Evolutionary conservation across 2,888 invertebrate species (phyloP), one percentile per base, ranked within the genome.

Genomic region (Nasonia oneida): DNA sequence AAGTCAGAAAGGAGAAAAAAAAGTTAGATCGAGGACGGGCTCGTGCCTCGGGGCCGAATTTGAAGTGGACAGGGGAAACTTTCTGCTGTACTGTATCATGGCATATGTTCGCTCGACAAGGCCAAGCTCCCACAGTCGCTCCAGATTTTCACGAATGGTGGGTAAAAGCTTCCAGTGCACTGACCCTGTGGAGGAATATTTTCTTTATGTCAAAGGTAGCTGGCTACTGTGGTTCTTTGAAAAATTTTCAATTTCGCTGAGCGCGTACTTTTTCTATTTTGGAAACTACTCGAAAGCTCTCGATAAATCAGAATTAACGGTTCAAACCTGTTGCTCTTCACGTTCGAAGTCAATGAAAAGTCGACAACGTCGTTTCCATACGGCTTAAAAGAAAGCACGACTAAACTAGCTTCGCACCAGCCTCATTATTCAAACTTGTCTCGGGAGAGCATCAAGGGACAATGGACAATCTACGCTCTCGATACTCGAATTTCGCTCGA

Each of bases 81-180:
- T 53, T 53, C 53, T 53, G 53, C 53, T 53, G 4, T 18, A 53
- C 53, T 53, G 53, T 18, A 53, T 53, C 15, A 53, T 15, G 10
- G 42, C 53, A 53, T 18, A 53, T 57, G 71, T n/a, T 39, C 47
- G n/a, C 29, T 57, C 23, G 47, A 57, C 29, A 76, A 47, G 57
- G 57, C 61, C 57, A 53, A 57, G 82, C 84, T 80, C 81, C 67
- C 70, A 33, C 47, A 18, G 18, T 50, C 71, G 76, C 78, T 85
- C 84, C 80, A 39, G 73, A 85, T 73, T 86, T 84, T 37, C 18
- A 50, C 71, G 61, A 75, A 42, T 76, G 81, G 39, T 83, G 47
- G 73, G 57, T 64, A 64, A 64, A 78, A 78, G 42, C 37, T 12
- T 3, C 37, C 37, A 6, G 57, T 29, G 12, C 53, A 18, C 15